phyloP scores from a whole-genome alignment of 2,888 invertebrate genomes.

The Diaphora mendica region DNA sequence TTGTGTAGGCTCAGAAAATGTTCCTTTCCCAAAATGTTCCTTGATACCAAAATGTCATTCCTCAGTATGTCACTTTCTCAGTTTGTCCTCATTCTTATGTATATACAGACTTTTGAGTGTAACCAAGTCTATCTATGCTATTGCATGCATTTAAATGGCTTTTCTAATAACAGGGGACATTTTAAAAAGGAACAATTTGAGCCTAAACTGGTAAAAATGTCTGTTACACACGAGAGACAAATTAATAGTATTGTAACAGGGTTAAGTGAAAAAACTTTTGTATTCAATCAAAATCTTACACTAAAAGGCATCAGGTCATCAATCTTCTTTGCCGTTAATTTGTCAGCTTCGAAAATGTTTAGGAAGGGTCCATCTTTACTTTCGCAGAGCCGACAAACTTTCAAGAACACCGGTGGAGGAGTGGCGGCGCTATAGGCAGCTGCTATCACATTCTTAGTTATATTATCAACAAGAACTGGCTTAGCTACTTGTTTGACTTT shows the following conservation, averaged over 20 bases:
- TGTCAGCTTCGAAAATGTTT: conserved; percentile 80
- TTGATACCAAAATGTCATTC: too few species aligned
- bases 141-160: too few species aligned
- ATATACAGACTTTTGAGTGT: too few species aligned
- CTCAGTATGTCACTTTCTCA: too few species aligned
- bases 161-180: too few species aligned
- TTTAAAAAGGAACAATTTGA: background rate
- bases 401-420: conserved; percentile 55
- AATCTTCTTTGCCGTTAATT: conserved; percentile 77
- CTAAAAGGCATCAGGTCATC: conserved; percentile 79
- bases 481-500: conserved; percentile 52
- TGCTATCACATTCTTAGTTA: conserved; percentile 58
- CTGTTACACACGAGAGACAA: background rate
- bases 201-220: background rate
- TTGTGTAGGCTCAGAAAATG: too few species aligned
- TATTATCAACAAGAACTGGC: conserved; percentile 32
- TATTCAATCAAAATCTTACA: conserved; percentile 61
- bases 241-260: background rate
- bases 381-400: conserved; percentile 81
- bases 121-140: too few species aligned
- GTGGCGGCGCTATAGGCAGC: conserved; percentile 58
- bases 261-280: background rate
- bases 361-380: conserved; percentile 82
- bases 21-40: too few species aligned
- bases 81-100: too few species aligned